These are phyloP conservation scores for Cyphomyrmex costatus DNA, from an alignment of 1,140 invertebrate species.

Conservation along the genomic window DNA sequence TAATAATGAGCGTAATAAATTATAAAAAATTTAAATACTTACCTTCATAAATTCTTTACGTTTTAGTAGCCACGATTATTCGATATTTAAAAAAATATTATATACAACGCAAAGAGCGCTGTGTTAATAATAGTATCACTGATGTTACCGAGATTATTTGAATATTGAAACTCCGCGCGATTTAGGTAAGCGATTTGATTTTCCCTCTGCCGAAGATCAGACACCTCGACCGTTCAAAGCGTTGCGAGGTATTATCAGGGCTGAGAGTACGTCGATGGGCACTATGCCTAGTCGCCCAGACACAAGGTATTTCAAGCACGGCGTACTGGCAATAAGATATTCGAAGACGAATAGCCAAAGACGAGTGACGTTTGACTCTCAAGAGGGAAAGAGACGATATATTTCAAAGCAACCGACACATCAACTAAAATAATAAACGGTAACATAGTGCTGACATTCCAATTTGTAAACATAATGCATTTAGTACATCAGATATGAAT, in stretches of 20 bases:
- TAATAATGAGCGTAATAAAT: not conserved
- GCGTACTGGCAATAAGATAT: conserved; percentile 3
- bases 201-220: not conserved
- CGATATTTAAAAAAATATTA: not conserved
- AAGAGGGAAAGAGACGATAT: not conserved
- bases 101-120: not conserved
- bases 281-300: conserved; percentile 79
- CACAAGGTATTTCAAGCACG: conserved; percentile 79
- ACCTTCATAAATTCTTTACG: conserved; percentile 12
- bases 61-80: not conserved
- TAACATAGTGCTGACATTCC: not conserved
- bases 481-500: not conserved
- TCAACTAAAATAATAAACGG: not conserved
- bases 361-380: not conserved
- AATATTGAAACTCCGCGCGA: not conserved
- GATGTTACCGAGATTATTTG: not conserved
- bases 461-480: conserved; percentile 5
- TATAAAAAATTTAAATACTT: conserved; percentile 10
- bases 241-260: conserved; percentile 42
- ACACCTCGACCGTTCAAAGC: conserved; percentile 2
- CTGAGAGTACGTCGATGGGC: conserved; percentile 71
- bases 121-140: not conserved
- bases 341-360: conserved; percentile 32
- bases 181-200: not conserved
- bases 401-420: not conserved